Evolutionary conservation across 2,797 vertebrate species (phyloP), one percentile per base, ranked within the genome.

Genomic region (Macroramphosus scolopax): DNA sequence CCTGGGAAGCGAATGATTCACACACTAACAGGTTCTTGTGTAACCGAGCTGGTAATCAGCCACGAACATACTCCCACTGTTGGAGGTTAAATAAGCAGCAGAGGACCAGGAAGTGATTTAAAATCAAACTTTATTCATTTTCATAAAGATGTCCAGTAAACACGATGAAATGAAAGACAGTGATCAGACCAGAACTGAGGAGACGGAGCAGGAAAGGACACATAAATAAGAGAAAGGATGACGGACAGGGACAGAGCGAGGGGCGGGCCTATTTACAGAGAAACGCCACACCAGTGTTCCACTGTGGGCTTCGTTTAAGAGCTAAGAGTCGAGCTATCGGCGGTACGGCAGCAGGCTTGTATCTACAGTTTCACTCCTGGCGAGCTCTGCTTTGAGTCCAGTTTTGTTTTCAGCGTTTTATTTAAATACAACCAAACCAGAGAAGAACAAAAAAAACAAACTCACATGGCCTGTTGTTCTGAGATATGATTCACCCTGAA

Each of bases 51-150:
- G n/a, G n/a, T n/a, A n/a, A n/a, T n/a, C n/a, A n/a, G n/a, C n/a
- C n/a, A n/a, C n/a, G n/a, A n/a, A n/a, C n/a, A n/a, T n/a, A n/a
- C n/a, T n/a, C n/a, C n/a, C n/a, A n/a, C n/a, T n/a, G n/a, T n/a
- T n/a, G n/a, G n/a, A n/a, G n/a, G n/a, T n/a, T n/a, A n/a, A n/a
- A n/a, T n/a, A n/a, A n/a, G n/a, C 29, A 10, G 3, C 28, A 28
- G 3, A 12, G 16, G 5, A 8, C 17, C n/a, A 6, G 4, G 14
- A 16, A 50, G 48, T 22, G 20, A 22, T 2, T 51, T 56, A 2
- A 81, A 80, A 76, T 75, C 65, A 73, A 77, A 73, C 40, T 88
- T 89, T 88, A 88, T 84, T 87, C 2, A 47, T 60, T 28, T 66
- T 62, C 8, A 8, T 62, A 75, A 68, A 75, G 52, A 61, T 58